Evolutionary conservation across 2,113 vertebrate genomes (phyloP).

Genomic region (Alethe diademata): DNA sequence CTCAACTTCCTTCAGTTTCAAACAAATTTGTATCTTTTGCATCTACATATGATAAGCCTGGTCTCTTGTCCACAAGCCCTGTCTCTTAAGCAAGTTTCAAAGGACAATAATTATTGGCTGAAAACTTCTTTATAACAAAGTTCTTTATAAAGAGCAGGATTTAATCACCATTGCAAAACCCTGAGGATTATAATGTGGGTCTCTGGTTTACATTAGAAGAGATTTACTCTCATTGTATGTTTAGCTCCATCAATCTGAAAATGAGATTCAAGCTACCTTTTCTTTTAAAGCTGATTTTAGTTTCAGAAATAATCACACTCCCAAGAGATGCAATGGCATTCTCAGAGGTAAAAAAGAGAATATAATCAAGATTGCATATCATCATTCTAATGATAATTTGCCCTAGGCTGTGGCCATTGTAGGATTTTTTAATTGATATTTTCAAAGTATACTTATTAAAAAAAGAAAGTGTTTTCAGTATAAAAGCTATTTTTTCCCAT

Average conservation of each 20-base stretch:
- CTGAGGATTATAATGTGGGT: background rate
- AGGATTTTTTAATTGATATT: background rate
- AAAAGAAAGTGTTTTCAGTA: background rate
- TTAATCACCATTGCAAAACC: background rate
- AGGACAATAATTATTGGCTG: background rate
- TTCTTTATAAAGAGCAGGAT: background rate
- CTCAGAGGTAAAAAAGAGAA: background rate
- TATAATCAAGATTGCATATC: background rate
- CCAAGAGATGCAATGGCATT: background rate
- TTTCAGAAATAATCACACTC: background rate
- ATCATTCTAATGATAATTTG: background rate
- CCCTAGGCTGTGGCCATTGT: too few relatives aligned
- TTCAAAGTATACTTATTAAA: background rate
- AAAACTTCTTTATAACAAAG: background rate
- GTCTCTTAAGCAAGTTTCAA: background rate
- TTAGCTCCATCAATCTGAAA: background rate
- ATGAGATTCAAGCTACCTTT: background rate
- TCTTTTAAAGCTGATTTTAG: background rate
- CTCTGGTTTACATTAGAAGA: background rate
- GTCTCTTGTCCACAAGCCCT: background rate
- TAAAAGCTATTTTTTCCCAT: background rate
- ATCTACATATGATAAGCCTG: background rate
- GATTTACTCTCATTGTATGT: background rate
- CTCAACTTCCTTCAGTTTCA: background rate
- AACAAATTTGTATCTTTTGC: background rate